Base-by-base conservation (phyloP, 2,888 invertebrate species). In the Rhagophthalmus giganteus region DNA sequence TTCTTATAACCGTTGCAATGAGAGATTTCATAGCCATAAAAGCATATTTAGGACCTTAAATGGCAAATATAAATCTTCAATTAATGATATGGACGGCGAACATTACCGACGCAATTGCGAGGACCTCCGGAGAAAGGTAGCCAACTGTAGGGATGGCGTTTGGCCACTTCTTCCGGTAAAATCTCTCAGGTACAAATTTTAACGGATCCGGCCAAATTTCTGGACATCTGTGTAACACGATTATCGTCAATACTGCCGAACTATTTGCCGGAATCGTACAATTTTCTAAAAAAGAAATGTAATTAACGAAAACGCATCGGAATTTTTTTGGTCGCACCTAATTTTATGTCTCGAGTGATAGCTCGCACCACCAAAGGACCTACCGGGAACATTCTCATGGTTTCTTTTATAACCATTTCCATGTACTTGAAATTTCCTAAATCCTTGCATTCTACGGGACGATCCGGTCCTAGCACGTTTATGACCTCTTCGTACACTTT, bases 341-440 rank as follows among this genome's bases (percentile, higher is more conserved):
- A 24, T 34, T 56, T 10, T 11, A 41, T 32, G 13, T 49, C 50
- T 11, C 48, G 12, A 1, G 47, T 42, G n/a, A 56, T 20, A 6
- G 58, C 32, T 13, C 53, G 27, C 2, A 46, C 45, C 9, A 57
- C 28, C 15, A 42, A 5, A 10, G 63, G 77, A 61, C 69, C 46
- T 6, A 49, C 35, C 1, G 54, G 57, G 58, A 79, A 81, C 2
- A 81, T 55, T 26, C 81, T 69, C 75, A 82, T 73, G 0, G 79
- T 76, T 63, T 82, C 81, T 59, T 81, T 81, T 11, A 82, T 75
- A 0, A 80, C 79, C 57, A 78, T 70, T 57, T 81, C 81, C 44
- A 80, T 59, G 59, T 78, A 79, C 9, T 77, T 74, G 78, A 81
- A 77, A 53, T 76, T 75, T 39, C 68, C 62, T 28, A 81, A 57